Base-by-base conservation (phyloP, 92 coral and sea anemone genomes). In the Zoanthus sansibaricus region DNA sequence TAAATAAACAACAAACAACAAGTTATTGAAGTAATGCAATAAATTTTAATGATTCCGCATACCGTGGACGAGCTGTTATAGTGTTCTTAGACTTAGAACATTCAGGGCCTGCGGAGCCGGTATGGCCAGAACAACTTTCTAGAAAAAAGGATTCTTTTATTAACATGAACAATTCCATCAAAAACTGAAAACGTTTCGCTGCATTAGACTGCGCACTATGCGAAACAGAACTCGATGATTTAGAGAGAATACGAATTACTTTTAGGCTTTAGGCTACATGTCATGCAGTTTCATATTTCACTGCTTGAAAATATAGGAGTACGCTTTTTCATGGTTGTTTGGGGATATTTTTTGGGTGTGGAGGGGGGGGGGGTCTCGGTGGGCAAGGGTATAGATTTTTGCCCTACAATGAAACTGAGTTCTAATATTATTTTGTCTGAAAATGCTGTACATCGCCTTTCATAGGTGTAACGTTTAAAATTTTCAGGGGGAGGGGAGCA, bases 381-480 rank as follows among this genome's bases (percentile, higher is more conserved):
- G n/a, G n/a, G n/a, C n/a, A n/a, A n/a, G n/a, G n/a, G n/a, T n/a
- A n/a, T n/a, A n/a, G n/a, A n/a, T n/a, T n/a, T n/a, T n/a, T n/a
- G n/a, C n/a, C n/a, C 69, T 62, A 62, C 32, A 62, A 62, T 62
- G 69, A 62, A 62, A 62, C 69, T 62, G 69, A 62, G 69, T 62
- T 62, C n/a, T 62, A 62, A 62, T 62, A 62, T 17, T n/a, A 62
- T 62, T 62, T 62, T 56, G 64, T 56, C 64, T 56, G 64, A 56
- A 56, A 56, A 62, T 62, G 69, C 69, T 62, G 69, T 62, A 62
- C 69, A 69, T 69, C 45, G 45, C 45, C 42, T 31, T 25, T 69
- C 73, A 69, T 69, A 69, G 73, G 45, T 69, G 73, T 32, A 25
- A 69, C 73, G 73, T 69, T 69, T 31, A 25, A 69, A 69, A 69